phyloP scores from a whole-genome alignment of 2,888 invertebrate species.

The Drosophila limbata region DNA sequence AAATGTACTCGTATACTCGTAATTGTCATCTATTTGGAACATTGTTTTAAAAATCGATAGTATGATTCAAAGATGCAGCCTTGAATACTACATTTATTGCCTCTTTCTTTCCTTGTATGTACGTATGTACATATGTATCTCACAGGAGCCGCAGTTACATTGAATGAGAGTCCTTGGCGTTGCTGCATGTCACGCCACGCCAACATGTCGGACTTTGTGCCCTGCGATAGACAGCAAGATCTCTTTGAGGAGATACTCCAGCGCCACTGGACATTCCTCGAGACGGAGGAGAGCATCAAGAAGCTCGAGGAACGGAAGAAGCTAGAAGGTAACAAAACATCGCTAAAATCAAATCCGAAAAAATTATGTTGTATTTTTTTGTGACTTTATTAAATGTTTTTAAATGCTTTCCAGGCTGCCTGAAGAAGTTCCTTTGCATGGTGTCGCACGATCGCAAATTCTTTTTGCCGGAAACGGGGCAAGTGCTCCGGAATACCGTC shows the following conservation, averaged over 20 bases:
- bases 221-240: conserved; percentile 86
- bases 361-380: background rate
- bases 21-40: conserved; percentile 46
- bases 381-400: background rate
- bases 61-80: conserved; percentile 46
- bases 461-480: conserved; percentile 90
- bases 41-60: conserved; percentile 54
- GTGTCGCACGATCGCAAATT: conserved; percentile 93
- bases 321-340: conserved; percentile 88
- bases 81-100: conserved; percentile 31
- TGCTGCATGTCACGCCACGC: conserved; percentile 62
- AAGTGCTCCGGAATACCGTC: conserved; percentile 91
- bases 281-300: conserved; percentile 92
- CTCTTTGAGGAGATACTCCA: conserved; percentile 91
- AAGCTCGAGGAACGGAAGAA: conserved; percentile 91
- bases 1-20: conserved; percentile 14
- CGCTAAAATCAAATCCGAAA: background rate
- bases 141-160: conserved; percentile 65
- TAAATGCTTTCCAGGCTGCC: conserved; percentile 87
- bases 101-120: conserved; percentile 7
- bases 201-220: conserved; percentile 85
- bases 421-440: conserved; percentile 91
- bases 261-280: conserved; percentile 92
- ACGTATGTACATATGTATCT: too few species aligned
- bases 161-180: conserved; percentile 74